These are phyloP conservation scores for Chrysomela aeneicollis DNA, from an alignment of 2,888 invertebrate species.

Conservation along the genomic window DNA sequence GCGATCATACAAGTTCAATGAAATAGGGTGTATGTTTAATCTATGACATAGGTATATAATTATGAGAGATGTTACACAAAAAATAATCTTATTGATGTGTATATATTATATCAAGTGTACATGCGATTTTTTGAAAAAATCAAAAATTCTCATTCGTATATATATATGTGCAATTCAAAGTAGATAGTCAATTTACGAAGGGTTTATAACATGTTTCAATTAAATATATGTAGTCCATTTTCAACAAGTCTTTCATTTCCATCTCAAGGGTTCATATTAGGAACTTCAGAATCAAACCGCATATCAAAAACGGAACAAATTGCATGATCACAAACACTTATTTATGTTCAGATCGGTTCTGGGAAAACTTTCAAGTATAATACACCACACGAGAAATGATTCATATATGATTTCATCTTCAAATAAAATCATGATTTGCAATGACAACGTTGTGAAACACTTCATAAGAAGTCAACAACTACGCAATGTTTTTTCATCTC, in stretches of 20 bases:
- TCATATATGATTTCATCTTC: too few relatives aligned
- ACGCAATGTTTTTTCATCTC: too few relatives aligned
- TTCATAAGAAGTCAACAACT: too few relatives aligned
- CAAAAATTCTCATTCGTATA: constrained; percentile 37
- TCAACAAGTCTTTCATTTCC: constrained; percentile 20
- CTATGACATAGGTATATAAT: neutral
- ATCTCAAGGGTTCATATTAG: too few relatives aligned
- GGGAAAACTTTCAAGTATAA: too few relatives aligned
- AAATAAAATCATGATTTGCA: too few relatives aligned
- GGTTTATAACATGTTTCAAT: constrained; percentile 31
- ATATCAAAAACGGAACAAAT: too few relatives aligned
- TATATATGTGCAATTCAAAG: constrained; percentile 21
- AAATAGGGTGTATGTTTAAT: constrained; percentile 12
- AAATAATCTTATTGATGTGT: constrained; percentile 14
- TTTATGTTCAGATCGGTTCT: too few relatives aligned
- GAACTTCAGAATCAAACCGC: too few relatives aligned
- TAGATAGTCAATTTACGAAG: constrained; percentile 39
- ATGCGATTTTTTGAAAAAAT: constrained; percentile 19
- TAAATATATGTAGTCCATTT: constrained; percentile 26
- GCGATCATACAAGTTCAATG: neutral
- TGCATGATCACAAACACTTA: too few relatives aligned
- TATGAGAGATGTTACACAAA: neutral
- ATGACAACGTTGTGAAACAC: too few relatives aligned
- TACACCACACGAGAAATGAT: too few relatives aligned
- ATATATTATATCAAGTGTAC: constrained; percentile 2